Percentiles rank a stretch among this genome's conserved stretches.
phyloP scores from a whole-genome alignment of 1,140 invertebrate genomes.

The Panulirus ornatus region DNA sequence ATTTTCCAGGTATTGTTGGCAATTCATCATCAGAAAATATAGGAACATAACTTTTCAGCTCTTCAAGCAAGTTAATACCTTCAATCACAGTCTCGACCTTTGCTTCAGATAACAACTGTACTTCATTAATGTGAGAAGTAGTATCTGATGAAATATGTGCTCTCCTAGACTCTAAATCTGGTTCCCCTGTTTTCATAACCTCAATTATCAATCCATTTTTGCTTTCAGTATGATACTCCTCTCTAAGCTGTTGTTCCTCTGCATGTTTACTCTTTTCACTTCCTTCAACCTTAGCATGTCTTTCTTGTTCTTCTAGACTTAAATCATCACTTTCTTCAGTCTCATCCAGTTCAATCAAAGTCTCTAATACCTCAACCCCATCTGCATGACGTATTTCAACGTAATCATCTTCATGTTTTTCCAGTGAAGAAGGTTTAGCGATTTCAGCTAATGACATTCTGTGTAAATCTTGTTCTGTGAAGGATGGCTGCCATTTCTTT shows the following conservation, averaged over 20 bases:
- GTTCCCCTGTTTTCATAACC: neutral
- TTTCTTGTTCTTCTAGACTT: neutral
- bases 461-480: neutral
- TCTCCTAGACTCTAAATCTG: too few species aligned
- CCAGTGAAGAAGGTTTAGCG: neutral
- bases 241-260: neutral
- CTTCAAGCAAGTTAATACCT: neutral
- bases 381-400: conserved; percentile 43
- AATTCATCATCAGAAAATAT: neutral
- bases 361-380: conserved; percentile 38
- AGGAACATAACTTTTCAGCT: neutral
- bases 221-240: neutral
- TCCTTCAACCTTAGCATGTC: neutral
- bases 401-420: conserved; percentile 30
- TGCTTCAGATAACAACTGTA: conserved; percentile 48
- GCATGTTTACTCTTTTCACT: too few species aligned
- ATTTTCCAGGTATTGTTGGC: neutral
- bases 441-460: neutral
- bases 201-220: neutral
- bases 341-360: conserved; percentile 49
- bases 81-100: conserved; percentile 26
- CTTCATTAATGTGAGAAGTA: conserved; percentile 15
- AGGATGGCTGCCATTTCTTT: neutral
- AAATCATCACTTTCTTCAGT: conserved; percentile 43
- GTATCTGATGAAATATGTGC: too few species aligned